A percentile compares a stretch with the other conserved stretches of the same genome.
phyloP scores from a whole-genome alignment of 2,797 vertebrate genomes.

The Epinephelus malabaricus region DNA sequence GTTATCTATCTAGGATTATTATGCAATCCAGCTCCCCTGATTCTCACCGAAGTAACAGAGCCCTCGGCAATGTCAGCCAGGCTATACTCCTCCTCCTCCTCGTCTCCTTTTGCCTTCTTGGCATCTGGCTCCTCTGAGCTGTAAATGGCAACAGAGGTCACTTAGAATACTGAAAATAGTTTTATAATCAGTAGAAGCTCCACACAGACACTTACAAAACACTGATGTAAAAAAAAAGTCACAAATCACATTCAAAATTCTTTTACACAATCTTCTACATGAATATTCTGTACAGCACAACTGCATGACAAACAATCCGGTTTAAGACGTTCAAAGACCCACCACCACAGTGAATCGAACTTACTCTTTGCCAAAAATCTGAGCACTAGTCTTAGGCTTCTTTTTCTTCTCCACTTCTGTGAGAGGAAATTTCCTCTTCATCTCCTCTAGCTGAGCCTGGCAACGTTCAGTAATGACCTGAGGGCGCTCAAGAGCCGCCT shows the following conservation, averaged over 20 bases:
- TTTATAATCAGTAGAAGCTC: conserved; percentile 11
- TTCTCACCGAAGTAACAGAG: conserved; percentile 90
- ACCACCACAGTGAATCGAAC: conserved; percentile 55
- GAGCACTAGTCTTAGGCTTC: conserved; percentile 90
- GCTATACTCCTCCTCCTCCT: conserved; percentile 88
- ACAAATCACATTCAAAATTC: background rate
- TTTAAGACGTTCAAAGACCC: background rate
- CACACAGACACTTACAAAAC: background rate
- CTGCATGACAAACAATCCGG: background rate
- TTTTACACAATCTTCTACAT: background rate
- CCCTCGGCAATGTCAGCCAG: conserved; percentile 89
- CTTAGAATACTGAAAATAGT: background rate
- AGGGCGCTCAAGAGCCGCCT: conserved; percentile 88
- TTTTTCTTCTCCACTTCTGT: conserved; percentile 92
- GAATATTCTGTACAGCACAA: background rate
- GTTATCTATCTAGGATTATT: conserved; percentile 12
- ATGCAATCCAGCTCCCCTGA: conserved; percentile 18
- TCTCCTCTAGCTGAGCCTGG: conserved; percentile 85
- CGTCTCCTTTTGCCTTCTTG: conserved; percentile 89
- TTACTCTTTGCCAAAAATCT: conserved; percentile 94
- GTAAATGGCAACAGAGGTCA: conserved; percentile 27
- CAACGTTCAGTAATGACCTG: conserved; percentile 85
- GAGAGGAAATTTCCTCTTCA: conserved; percentile 92
- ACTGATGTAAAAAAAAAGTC: background rate
- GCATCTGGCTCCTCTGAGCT: conserved; percentile 85